Percentiles rank a stretch among this genome's conserved stretches.
These are phyloP conservation scores for Alligator mississippiensis DNA, from an alignment of 2,113 vertebrate genomes.

Conservation along the genomic window DNA sequence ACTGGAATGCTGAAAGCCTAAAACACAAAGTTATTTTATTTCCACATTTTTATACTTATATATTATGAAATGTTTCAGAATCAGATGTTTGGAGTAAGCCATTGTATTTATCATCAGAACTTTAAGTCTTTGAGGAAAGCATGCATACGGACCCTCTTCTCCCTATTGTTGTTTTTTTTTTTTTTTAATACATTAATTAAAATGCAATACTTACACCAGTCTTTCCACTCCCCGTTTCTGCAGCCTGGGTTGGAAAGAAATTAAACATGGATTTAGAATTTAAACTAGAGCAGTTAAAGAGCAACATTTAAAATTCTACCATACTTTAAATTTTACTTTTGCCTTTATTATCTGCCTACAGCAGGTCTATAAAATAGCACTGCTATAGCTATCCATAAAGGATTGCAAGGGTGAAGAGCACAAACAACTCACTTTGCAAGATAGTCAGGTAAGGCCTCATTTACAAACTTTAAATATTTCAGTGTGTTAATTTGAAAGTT, in stretches of 20 bases:
- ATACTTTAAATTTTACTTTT: neutral
- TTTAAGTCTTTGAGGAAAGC: too few relatives aligned
- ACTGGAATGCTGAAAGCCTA: slow-evolving; percentile 98
- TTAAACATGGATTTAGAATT: neutral
- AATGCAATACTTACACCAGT: slow-evolving; percentile 90
- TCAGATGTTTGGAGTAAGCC: too few relatives aligned
- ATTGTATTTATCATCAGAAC: too few relatives aligned
- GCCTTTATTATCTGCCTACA: neutral
- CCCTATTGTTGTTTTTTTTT: neutral
- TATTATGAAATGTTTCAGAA: neutral
- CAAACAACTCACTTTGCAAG: too few relatives aligned
- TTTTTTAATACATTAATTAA: neutral
- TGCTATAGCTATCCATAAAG: too few relatives aligned
- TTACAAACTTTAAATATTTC: too few relatives aligned
- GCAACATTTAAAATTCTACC: neutral
- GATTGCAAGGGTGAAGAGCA: too few relatives aligned
- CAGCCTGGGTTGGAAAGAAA: slow-evolving; percentile 82
- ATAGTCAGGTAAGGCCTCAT: too few relatives aligned
- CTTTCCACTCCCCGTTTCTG: slow-evolving; percentile 98
- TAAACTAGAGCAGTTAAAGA: neutral
- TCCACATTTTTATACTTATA: neutral
- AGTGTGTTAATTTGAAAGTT: too few relatives aligned
- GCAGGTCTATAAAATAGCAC: too few relatives aligned
- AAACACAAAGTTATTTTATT: slow-evolving; percentile 7
- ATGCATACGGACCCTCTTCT: neutral